Evolutionary conservation across 2,113 vertebrate species (phyloP).

Genomic region (Coregonus clupeaformis): DNA sequence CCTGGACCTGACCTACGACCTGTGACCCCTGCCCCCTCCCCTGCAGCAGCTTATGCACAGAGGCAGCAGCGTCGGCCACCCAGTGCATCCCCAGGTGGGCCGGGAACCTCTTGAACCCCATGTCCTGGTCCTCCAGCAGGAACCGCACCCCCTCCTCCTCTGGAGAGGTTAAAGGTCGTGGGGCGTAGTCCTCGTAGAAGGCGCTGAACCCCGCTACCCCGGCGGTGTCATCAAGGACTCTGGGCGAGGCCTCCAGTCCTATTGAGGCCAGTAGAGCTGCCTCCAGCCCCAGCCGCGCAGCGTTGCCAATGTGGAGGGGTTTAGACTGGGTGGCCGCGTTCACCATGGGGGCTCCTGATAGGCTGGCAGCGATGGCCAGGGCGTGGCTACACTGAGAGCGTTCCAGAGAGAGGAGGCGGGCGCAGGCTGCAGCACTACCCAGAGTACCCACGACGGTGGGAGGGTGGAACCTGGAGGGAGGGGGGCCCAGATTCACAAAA

Average conservation of each 20-base stretch:
- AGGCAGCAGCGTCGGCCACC: slow-evolving; percentile 82
- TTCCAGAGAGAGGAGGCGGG: slow-evolving; percentile 78
- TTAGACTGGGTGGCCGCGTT: slow-evolving; percentile 89
- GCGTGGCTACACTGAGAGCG: slow-evolving; percentile 74
- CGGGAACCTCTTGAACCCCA: slow-evolving; percentile 86
- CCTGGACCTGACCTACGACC: slow-evolving; percentile 66
- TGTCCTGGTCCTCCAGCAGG: slow-evolving; percentile 84
- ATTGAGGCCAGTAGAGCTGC: slow-evolving; percentile 81
- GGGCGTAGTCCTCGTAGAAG: slow-evolving; percentile 81
- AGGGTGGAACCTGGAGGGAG: slow-evolving; percentile 81
- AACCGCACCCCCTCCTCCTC: slow-evolving; percentile 63
- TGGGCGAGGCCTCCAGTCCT: slow-evolving; percentile 79
- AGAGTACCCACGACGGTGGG: slow-evolving; percentile 85
- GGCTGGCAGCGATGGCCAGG: slow-evolving; percentile 82
- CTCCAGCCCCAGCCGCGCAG: slow-evolving; percentile 82
- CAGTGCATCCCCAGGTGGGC: slow-evolving; percentile 92
- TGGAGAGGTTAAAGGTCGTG: slow-evolving; percentile 61
- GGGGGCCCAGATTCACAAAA: no score
- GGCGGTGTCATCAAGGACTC: slow-evolving; percentile 76
- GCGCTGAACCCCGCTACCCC: slow-evolving; percentile 83
- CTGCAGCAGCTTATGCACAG: slow-evolving; percentile 74
- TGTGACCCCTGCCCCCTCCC: slow-evolving; percentile 52
- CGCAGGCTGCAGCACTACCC: slow-evolving; percentile 83
- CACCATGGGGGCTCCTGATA: slow-evolving; percentile 87
- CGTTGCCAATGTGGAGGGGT: slow-evolving; percentile 84